A percentile compares a stretch with the other conserved stretches of the same genome.
Conservation (phyloP, 1,140 invertebrate species). For the Halictus rubicundus region DNA sequence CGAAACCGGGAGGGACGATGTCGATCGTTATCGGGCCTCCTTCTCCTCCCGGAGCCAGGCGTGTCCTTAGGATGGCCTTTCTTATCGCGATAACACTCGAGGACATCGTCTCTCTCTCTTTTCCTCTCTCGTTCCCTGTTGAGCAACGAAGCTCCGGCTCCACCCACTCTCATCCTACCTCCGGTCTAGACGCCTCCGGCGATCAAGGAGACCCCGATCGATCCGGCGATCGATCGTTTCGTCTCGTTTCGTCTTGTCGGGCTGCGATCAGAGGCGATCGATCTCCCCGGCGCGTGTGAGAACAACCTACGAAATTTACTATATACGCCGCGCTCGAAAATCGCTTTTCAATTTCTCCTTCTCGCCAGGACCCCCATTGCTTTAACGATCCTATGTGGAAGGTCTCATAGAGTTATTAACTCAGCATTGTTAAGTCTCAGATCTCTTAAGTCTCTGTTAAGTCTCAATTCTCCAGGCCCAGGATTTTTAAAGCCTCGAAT, state of each 20-base stretch:
- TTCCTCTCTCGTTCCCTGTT: slow-evolving; percentile 33
- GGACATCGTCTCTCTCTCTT: slow-evolving; percentile 59
- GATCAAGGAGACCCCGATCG: slow-evolving; percentile 59
- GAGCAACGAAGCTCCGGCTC: slow-evolving; percentile 62
- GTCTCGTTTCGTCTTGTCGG: slow-evolving; percentile 9
- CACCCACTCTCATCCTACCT: slow-evolving; percentile 67
- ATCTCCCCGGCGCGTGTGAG: slow-evolving; percentile 43
- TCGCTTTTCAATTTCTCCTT: too few relatives aligned
- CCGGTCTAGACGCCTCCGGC: slow-evolving; percentile 63
- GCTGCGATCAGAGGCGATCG: slow-evolving; percentile 43
- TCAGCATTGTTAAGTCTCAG: too few relatives aligned
- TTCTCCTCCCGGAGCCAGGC: slow-evolving; percentile 59
- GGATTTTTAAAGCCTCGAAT: too few relatives aligned
- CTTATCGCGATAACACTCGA: slow-evolving; percentile 74
- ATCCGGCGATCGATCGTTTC: slow-evolving; percentile 34
- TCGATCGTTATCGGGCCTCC: slow-evolving; percentile 55
- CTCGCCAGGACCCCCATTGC: too few relatives aligned
- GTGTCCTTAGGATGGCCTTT: slow-evolving; percentile 79
- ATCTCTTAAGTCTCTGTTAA: too few relatives aligned
- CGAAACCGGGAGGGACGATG: slow-evolving; percentile 37
- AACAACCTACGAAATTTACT: not conserved
- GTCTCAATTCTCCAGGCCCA: too few relatives aligned
- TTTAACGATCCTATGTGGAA: too few relatives aligned
- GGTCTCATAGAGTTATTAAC: too few relatives aligned
- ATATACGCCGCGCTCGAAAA: not conserved